phyloP scores from a whole-genome alignment of 2,888 invertebrate species.

The Anticlea derivata region DNA sequence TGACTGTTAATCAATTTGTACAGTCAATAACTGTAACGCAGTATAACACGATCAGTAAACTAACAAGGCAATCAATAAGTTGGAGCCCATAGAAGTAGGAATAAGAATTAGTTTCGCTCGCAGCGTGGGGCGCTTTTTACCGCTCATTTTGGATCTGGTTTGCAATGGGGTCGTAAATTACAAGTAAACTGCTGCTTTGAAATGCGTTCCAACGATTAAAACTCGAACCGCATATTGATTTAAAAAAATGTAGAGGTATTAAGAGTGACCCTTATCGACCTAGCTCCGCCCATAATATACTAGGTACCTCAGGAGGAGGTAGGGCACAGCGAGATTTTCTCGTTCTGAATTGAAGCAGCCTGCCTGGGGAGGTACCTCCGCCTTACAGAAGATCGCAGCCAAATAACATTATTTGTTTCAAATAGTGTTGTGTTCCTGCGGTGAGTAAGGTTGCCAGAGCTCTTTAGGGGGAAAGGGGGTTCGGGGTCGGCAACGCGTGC shows the following conservation, averaged over 20 bases:
- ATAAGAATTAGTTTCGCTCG: constrained; percentile 33
- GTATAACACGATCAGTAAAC: constrained; percentile 35
- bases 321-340: no score
- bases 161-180: constrained; percentile 16
- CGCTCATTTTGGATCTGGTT: constrained; percentile 28
- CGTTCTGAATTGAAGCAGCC: no score
- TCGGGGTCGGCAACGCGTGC: no score
- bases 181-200: constrained; percentile 2
- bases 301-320: no score
- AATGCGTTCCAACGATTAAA: neutral
- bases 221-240: neutral
- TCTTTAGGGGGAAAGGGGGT: no score
- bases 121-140: constrained; percentile 33
- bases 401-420: no score
- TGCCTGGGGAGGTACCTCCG: no score
- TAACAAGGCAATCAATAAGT: constrained; percentile 39
- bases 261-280: no score
- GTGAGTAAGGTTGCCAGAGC: no score
- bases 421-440: no score
- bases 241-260: neutral
- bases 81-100: constrained; percentile 21
- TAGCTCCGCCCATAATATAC: no score
- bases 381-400: no score
- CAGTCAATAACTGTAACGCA: constrained; percentile 24
- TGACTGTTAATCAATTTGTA: constrained; percentile 18